These are phyloP conservation scores for Hoplostethus mediterraneus DNA, from an alignment of 2,797 vertebrate genomes.

Conservation along the genomic window DNA sequence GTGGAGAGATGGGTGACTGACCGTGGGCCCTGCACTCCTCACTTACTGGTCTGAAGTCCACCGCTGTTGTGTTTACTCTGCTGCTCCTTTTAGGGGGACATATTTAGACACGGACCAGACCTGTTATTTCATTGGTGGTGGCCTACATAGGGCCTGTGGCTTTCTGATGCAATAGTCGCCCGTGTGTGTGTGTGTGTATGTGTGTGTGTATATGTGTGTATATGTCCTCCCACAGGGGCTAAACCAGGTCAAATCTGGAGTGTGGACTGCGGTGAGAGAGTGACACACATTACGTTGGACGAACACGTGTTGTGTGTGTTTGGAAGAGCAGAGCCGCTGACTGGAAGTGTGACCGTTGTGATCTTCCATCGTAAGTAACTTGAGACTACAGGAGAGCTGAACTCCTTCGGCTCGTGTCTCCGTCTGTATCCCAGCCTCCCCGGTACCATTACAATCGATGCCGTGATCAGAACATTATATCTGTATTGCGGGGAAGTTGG, in stretches of 20 bases:
- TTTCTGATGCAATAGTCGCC: conserved; percentile 78
- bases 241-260: conserved; percentile 71
- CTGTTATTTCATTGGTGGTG: conserved; percentile 83
- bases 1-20: conserved; percentile 74
- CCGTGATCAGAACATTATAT: conserved; percentile 5
- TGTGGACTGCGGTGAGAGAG: conserved; percentile 47
- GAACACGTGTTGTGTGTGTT: conserved; percentile 44
- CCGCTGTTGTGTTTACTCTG: conserved; percentile 77
- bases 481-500: neutral
- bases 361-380: conserved; percentile 18
- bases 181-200: conserved; percentile 1
- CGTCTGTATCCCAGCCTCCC: neutral
- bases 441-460: conserved; percentile 12
- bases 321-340: conserved; percentile 22
- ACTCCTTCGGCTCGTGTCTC: conserved; percentile 3
- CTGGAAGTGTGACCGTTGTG: conserved; percentile 6
- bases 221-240: conserved; percentile 48
- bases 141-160: conserved; percentile 64
- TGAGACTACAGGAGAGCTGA: conserved; percentile 12
- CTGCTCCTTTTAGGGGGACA: conserved; percentile 80
- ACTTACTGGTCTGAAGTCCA: conserved; percentile 80
- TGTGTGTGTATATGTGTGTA: neutral
- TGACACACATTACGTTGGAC: conserved; percentile 50
- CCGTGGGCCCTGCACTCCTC: conserved; percentile 70
- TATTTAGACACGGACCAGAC: conserved; percentile 81